phyloP scores from a whole-genome alignment of 2,888 invertebrate species.

The Nemurella pictetii region DNA sequence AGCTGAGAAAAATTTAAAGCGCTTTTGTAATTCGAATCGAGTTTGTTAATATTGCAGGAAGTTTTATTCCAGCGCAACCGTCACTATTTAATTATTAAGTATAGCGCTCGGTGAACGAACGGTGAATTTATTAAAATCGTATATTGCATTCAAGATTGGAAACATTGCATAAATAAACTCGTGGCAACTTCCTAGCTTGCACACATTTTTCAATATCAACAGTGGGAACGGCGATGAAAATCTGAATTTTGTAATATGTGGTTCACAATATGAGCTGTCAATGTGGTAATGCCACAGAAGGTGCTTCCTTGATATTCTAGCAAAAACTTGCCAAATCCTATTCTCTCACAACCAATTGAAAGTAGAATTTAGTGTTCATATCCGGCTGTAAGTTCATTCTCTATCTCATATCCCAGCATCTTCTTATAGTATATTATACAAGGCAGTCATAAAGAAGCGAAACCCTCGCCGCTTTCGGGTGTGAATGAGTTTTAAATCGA shows the following conservation, averaged over 20 bases:
- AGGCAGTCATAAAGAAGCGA: conserved; percentile 25
- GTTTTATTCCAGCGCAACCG: too few species aligned
- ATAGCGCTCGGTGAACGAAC: neutral
- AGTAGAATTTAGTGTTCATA: conserved; percentile 29
- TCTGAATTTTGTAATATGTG: conserved; percentile 23
- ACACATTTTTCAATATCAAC: neutral
- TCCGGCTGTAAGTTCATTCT: conserved; percentile 9
- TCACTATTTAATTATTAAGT: neutral
- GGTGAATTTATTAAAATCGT: neutral
- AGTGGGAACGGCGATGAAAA: neutral
- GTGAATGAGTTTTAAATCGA: conserved; percentile 32
- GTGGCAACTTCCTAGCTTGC: neutral
- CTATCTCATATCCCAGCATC: conserved; percentile 3
- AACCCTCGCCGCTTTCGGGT: conserved; percentile 8
- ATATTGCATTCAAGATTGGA: neutral
- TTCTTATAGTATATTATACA: conserved; percentile 24
- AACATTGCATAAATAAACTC: neutral
- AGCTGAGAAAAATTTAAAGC: neutral
- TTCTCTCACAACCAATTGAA: conserved; percentile 20
- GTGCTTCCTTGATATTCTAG: neutral
- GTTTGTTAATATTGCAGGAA: neutral
- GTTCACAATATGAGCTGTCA: conserved; percentile 25
- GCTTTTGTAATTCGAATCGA: neutral
- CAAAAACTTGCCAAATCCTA: neutral
- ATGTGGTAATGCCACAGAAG: conserved; percentile 3